These are phyloP conservation scores for Coleophora deauratella DNA, from an alignment of 2,888 invertebrate genomes.

Conservation along the genomic window DNA sequence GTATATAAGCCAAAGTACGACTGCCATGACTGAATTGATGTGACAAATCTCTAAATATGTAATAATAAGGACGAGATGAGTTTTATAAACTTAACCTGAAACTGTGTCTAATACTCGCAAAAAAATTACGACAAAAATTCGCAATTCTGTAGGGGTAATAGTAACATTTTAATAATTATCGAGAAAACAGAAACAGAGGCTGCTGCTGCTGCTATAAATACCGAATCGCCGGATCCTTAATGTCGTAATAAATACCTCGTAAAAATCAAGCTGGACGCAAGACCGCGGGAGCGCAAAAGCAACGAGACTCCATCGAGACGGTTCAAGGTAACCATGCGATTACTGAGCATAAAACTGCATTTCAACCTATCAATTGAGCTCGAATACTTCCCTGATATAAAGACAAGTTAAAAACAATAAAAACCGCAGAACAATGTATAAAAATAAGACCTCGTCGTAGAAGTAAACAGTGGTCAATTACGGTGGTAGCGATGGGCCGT, in stretches of 20 bases:
- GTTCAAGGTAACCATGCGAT: conserved; percentile 16
- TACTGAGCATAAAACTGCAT: conserved; percentile 10
- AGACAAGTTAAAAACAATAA: conserved; percentile 9
- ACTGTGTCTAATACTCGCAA: too few species aligned
- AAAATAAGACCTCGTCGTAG: conserved; percentile 59
- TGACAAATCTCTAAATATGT: conserved; percentile 15
- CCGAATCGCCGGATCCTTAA: conserved; percentile 28
- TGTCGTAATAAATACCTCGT: conserved; percentile 38
- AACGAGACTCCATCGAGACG: conserved; percentile 18
- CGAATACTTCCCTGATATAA: conserved; percentile 32
- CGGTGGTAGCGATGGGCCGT: conserved; percentile 56
- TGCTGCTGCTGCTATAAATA: conserved; percentile 38
- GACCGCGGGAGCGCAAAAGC: conserved; percentile 23
- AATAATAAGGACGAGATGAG: conserved; percentile 7
- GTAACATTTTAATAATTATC: conserved; percentile 23
- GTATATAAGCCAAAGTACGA: conserved; percentile 21
- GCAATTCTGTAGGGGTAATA: background rate
- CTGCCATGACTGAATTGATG: conserved; percentile 25
- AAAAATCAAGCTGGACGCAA: conserved; percentile 33
- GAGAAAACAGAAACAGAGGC: conserved; percentile 30
- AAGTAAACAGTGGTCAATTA: conserved; percentile 74
- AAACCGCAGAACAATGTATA: conserved; percentile 51
- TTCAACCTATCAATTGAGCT: conserved; percentile 9
- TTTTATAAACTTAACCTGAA: too few species aligned
- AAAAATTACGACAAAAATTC: too few species aligned